phyloP scores from a whole-genome alignment of 2,113 vertebrate genomes.

The Grus americana region DNA sequence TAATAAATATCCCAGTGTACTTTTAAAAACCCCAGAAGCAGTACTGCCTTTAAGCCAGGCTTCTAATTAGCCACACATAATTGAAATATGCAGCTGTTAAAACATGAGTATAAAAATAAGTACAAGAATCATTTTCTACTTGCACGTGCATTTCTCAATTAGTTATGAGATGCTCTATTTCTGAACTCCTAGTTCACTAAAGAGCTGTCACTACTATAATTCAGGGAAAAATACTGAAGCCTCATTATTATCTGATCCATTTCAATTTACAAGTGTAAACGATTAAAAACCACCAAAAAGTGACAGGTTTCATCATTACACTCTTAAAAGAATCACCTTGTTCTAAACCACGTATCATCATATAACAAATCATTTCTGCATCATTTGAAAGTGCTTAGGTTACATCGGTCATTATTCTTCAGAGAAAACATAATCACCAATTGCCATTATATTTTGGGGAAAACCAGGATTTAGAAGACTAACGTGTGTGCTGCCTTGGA shows the following conservation, averaged over 20 bases:
- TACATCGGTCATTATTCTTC: neutral
- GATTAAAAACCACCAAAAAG: neutral
- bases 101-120: slow-evolving; percentile 46
- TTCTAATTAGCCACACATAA: slow-evolving; percentile 28
- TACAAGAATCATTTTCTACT: slow-evolving; percentile 16
- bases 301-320: neutral
- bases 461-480: neutral
- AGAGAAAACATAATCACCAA: neutral
- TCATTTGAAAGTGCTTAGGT: neutral
- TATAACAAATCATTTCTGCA: neutral
- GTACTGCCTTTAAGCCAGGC: slow-evolving; percentile 4
- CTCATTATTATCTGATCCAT: neutral
- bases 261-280: neutral
- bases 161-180: slow-evolving; percentile 21
- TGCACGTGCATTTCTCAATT: slow-evolving; percentile 24
- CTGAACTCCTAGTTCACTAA: neutral
- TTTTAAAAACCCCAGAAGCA: slow-evolving; percentile 5
- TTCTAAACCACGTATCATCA: neutral
- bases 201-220: neutral
- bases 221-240: neutral
- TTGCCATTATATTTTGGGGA: neutral
- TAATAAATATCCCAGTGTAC: neutral
- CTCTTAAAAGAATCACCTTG: neutral
- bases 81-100: slow-evolving; percentile 45
- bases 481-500: fast-evolving